Evolutionary conservation across 2,888 invertebrate genomes (phyloP), one percentile per base, ranked within the genome.

Genomic region (Proisotoma minuta): DNA sequence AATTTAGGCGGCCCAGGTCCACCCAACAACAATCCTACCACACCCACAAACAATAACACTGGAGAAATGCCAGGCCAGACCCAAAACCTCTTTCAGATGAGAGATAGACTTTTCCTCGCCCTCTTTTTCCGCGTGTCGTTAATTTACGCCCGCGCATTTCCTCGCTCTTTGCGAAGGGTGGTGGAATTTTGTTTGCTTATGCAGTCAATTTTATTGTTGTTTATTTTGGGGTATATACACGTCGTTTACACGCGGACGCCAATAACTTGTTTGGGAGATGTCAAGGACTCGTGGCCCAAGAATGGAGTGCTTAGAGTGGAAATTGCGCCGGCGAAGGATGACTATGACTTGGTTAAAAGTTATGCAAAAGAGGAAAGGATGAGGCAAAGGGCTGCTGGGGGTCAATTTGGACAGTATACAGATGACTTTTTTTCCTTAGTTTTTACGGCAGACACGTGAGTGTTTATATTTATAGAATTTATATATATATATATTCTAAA

Each of bases 31-130:
- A 59, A 56, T 27, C 49, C 60, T 10, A 59, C 56, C 23, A 57
- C 57, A 22, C 62, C 68, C 12, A 70, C 63, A 15, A 70, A 69
- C 47, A 73, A 73, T 60, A 73, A 73, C 57, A 61, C 65, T 61
- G 70, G 69, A 40, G 73, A 70, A 58, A 59, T 69, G 57, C 69
- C 70, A 27, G 70, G 69, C 34, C 71, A 69, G 40, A 71, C 70
- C 5, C 71, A 72, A 61, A 73, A 72, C 56, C 48, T 73, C 18
- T 73, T 73, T 65, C 68, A 87, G 79, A 89, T 95, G 62, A 82
- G 96, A 74, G 95, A 96, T 78, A 84, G 95, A 72, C 81, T 97
- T 59, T 97, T 97, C 78, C 92, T 96, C 80, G 94, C 95, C 15
- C 82, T 99, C 73, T 96, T 99, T 79, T 88, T 94, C 77, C 88